Evolutionary conservation across 2,113 vertebrate species (phyloP).

Genomic region (Onychostoma macrolepis): DNA sequence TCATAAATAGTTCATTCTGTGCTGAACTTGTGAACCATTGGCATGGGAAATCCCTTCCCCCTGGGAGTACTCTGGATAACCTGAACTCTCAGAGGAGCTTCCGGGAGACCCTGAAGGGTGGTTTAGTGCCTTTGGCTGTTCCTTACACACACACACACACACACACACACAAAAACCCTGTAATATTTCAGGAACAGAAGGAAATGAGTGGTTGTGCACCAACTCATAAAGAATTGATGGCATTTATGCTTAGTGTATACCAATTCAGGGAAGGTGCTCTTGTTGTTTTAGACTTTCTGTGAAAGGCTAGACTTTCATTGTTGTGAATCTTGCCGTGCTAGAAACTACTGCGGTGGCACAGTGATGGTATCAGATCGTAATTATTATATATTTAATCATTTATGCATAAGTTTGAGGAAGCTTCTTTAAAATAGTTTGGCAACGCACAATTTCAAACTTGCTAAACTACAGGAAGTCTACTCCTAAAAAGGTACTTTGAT

Average conservation of each 20-base stretch:
- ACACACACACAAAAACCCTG: slow-evolving; percentile 44
- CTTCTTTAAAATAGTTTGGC: neutral
- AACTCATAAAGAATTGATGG: slow-evolving; percentile 71
- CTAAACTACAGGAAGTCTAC: no score
- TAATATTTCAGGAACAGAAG: slow-evolving; percentile 56
- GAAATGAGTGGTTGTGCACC: slow-evolving; percentile 42
- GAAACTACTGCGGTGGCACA: neutral
- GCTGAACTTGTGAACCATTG: slow-evolving; percentile 68
- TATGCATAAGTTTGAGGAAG: neutral
- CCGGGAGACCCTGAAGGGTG: slow-evolving; percentile 39
- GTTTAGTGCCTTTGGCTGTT: slow-evolving; percentile 49
- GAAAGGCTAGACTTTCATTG: neutral
- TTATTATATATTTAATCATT: neutral
- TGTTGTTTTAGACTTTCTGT: no score
- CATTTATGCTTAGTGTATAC: slow-evolving; percentile 56
- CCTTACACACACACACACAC: neutral
- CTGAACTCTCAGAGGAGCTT: neutral
- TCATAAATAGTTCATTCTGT: slow-evolving; percentile 71
- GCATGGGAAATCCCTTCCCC: slow-evolving; percentile 19
- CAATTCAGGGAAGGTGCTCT: neutral
- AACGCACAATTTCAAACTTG: no score
- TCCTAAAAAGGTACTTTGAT: neutral
- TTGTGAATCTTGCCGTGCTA: neutral
- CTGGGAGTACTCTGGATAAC: slow-evolving; percentile 10
- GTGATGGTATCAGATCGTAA: neutral